phyloP scores from a whole-genome alignment of 2,888 invertebrate species.

The Drosophila buzzatii region DNA sequence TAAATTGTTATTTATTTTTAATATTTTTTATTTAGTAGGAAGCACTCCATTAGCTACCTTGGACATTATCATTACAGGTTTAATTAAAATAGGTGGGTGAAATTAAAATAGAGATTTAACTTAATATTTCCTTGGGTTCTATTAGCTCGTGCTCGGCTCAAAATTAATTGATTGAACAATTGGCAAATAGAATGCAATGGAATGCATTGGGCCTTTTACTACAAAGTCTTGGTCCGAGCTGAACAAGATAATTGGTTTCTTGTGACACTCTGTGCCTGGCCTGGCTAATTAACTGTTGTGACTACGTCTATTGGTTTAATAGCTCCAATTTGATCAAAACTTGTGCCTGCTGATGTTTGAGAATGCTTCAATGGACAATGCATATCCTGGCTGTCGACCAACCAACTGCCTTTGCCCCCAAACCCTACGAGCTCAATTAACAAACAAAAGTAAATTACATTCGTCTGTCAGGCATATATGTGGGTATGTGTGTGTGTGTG shows the following conservation, averaged over 20 bases:
- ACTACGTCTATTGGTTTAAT: conserved; percentile 1
- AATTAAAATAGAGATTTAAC: background rate
- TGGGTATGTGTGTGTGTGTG: background rate
- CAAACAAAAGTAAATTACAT: conserved; percentile 62
- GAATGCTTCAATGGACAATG: conserved; percentile 24
- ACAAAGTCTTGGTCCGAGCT: background rate
- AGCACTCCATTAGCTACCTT: too few relatives aligned
- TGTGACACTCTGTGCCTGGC: background rate
- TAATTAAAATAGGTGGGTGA: too few relatives aligned
- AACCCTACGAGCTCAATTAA: conserved; percentile 45
- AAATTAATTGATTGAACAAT: background rate
- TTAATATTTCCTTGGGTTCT: background rate
- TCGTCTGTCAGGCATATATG: conserved; percentile 25
- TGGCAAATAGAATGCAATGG: background rate
- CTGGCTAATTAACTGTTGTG: conserved; percentile 20
- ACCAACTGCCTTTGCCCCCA: background rate
- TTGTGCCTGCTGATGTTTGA: conserved; percentile 1
- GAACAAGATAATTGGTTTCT: background rate
- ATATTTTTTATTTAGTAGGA: too few relatives aligned
- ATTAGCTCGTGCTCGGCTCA: background rate
- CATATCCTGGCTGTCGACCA: conserved; percentile 5
- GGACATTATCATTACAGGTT: too few relatives aligned
- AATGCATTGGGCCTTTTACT: background rate
- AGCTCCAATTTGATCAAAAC: conserved; percentile 11
- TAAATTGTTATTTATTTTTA: too few relatives aligned